Conservation (phyloP, 1,140 invertebrate genomes). For the Archivesica marissinica region DNA sequence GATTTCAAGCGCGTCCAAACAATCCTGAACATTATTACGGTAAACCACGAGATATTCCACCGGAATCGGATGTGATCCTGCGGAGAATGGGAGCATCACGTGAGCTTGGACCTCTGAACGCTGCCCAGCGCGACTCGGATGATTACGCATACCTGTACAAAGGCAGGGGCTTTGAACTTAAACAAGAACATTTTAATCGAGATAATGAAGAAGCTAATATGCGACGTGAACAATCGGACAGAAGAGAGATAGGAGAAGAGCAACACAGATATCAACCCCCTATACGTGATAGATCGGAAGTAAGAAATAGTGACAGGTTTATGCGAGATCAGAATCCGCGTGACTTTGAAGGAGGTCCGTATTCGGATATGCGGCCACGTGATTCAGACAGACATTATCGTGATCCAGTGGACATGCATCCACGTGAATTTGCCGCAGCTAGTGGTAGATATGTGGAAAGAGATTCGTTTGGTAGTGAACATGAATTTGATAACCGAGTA, state of each 20-base stretch:
- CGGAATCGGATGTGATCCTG: conserved; percentile 61
- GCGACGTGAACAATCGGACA: conserved; percentile 7
- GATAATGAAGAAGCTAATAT: conserved; percentile 10
- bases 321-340: not conserved
- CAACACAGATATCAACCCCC: not conserved
- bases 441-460: conserved; percentile 43
- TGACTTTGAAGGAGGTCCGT: not conserved
- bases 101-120: conserved; percentile 21
- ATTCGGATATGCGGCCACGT: not conserved
- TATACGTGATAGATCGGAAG: not conserved
- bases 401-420: conserved; percentile 10
- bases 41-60: conserved; percentile 9
- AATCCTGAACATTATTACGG: conserved; percentile 32
- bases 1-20: conserved; percentile 52
- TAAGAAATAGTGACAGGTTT: not conserved
- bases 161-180: conserved; percentile 60
- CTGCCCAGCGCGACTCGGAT: conserved; percentile 49
- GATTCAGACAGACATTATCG: conserved; percentile 5
- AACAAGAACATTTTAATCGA: conserved; percentile 67
- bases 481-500: conserved; percentile 49
- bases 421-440: conserved; percentile 10
- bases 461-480: conserved; percentile 46
- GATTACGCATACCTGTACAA: conserved; percentile 33
- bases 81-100: conserved; percentile 58
- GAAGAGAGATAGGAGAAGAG: not conserved